Evolutionary conservation across 2,113 vertebrate genomes (phyloP), one percentile per base, ranked within the genome.

Genomic region (Pangasianodon gigas): DNA sequence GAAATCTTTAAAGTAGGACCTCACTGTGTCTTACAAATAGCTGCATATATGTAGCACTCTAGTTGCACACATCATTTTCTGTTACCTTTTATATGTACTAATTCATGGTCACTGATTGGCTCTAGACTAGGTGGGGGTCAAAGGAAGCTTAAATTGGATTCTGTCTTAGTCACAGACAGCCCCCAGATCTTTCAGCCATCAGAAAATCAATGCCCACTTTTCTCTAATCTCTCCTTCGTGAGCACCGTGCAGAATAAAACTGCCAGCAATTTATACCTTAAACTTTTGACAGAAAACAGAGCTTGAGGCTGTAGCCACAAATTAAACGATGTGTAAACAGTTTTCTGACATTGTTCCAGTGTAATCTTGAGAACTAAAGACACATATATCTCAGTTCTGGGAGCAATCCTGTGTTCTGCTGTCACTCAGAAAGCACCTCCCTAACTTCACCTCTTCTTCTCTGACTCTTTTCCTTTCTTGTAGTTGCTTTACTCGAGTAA

Each of bases 191-290:
- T 89, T 69, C 79, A 85, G 74, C n/a, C n/a, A 80, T 85, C 29
- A 67, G 69, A 79, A 89, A 80, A 89, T 85, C 69, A 89, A 80
- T 89, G 71, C 21, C 24, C 46, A 24, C 52, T 67, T 86, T 80
- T 67, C 26, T 18, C 16, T 44, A 52, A n/a, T 48, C 83, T 86
- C 58, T 86, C 29, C 46, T 89, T 60, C 32, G 26, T 19, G 48
- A 80, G 56, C 56, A 52, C 14, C 11, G 46, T 79, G 71, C 56
- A 65, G 69, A 85, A 85, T 86, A 80, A 86, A 77, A 54, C 32
- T 41, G 29, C 44, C 77, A 79, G 48, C 56, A 54, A 83, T 83
- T 56, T 83, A 52, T 54, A 44, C 48, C 24, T 54, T 84, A 71
- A 51, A 41, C 11, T 19, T 32, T 46, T 51, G 48, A 82, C 52